Base-by-base conservation (phyloP, 92 coral and sea anemone genomes). In the Zoanthus solanderi region DNA sequence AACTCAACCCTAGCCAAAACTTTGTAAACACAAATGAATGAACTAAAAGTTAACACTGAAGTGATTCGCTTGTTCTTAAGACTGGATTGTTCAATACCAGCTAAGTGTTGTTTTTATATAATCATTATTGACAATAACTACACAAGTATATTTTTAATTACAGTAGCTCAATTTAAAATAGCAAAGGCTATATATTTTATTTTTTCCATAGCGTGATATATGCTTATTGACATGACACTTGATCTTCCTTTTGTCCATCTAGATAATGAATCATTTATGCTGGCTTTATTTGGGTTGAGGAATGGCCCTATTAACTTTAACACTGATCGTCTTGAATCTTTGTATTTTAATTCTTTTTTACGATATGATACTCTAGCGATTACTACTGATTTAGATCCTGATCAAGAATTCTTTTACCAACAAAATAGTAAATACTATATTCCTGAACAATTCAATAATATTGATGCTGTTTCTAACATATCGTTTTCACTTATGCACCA, bases 391-490 rank as follows among this genome's bases (percentile, higher is more conserved):
- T 28, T 76, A 52, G 23, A 53, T 76, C 82, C 82, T 76, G 82
- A 76, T 54, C 82, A 76, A 50, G 66, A 76, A 52, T 76, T 76
- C 11, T 14, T 75, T 46, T 0, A 75, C 47, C 78, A 75, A 44
- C 78, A 14, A 75, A 75, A 42, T 73, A 73, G 78, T 73, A 73
- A 73, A 73, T 73, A 73, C 37, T 37, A 73, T 54, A 73, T 73
- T 73, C 78, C 57, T 34, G 78, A 73, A 13, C 78, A 73, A 72
- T 72, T 72, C 23, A 72, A 72, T 14, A 37, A 72, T 72, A 72
- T 37, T 37, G 42, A 37, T 37, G 42, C 42, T 37, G 4, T 72
- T n/a, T 42, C 31, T 72, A 34, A 72, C 53, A 34, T 17, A 31
- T 72, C 77, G 53, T 72, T 72, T 72, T 72, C 53, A 16, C 53